These are phyloP conservation scores for Trypoxylus dichotomus DNA, from an alignment of 1,140 invertebrate genomes.

Conservation along the genomic window DNA sequence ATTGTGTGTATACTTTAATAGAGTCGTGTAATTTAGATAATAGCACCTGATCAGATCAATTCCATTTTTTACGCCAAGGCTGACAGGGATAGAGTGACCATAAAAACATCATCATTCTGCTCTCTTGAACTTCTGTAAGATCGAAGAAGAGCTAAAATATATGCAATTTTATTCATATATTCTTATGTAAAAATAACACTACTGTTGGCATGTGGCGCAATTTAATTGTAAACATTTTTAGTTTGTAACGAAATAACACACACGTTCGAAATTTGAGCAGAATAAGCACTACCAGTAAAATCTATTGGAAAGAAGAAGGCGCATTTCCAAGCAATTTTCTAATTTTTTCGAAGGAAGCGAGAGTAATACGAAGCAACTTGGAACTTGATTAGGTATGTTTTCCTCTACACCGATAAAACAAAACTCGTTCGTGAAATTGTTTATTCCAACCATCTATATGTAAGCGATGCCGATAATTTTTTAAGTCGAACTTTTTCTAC, in stretches of 20 bases:
- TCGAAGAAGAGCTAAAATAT: neutral
- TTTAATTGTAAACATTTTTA: slow-evolving; percentile 23
- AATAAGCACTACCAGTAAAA: neutral
- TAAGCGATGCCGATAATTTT: neutral
- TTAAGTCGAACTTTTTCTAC: neutral
- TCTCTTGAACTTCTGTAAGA: neutral
- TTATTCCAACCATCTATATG: neutral
- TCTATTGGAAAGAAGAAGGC: neutral
- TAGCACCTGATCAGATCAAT: slow-evolving; percentile 32
- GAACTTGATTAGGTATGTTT: neutral
- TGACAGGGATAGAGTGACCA: slow-evolving; percentile 40
- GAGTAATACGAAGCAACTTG: neutral
- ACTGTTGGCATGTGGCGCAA: neutral
- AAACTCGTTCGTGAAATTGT: no score
- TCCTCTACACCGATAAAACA: neutral
- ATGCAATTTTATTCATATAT: neutral
- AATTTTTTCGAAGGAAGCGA: neutral
- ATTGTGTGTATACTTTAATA: slow-evolving; percentile 12
- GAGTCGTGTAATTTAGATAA: slow-evolving; percentile 10
- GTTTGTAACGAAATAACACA: neutral
- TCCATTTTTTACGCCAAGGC: slow-evolving; percentile 44
- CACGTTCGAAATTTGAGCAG: neutral
- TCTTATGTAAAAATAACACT: neutral
- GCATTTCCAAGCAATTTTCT: neutral
- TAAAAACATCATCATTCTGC: slow-evolving; percentile 30